Evolutionary conservation across 2,113 vertebrate species (phyloP).

Genomic region (Aptenodytes forsteri): DNA sequence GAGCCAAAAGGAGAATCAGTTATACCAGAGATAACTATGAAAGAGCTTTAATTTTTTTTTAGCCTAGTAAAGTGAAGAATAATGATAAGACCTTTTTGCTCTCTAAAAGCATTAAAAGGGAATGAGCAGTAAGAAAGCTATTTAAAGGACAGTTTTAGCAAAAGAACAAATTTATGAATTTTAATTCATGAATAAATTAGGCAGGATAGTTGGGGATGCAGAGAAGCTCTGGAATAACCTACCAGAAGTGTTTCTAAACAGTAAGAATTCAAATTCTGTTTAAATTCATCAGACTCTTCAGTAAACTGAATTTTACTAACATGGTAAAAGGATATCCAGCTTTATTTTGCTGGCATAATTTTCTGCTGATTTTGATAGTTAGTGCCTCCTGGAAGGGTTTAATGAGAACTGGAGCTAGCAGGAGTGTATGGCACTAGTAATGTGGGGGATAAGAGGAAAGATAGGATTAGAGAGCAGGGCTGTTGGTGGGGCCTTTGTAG

Average conservation of each 20-base stretch:
- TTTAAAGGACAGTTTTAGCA: background rate
- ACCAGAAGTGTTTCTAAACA: background rate
- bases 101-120: background rate
- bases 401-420: background rate
- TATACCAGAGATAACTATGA: background rate
- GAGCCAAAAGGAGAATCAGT: background rate
- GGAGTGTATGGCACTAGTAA: background rate
- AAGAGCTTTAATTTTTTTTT: background rate
- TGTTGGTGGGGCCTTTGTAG: background rate
- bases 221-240: background rate
- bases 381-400: background rate
- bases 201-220: background rate
- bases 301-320: background rate
- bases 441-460: background rate
- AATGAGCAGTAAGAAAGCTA: background rate
- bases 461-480: background rate
- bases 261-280: background rate
- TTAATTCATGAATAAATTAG: slow-evolving; percentile 8
- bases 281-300: background rate
- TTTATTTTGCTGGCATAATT: background rate
- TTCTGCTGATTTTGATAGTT: background rate
- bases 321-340: background rate
- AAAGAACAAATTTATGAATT: background rate
- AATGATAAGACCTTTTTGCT: background rate
- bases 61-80: background rate